Percentiles rank a stretch among this genome's conserved stretches.
phyloP scores from a whole-genome alignment of 2,888 invertebrate species.

The Pyrgus malvae region DNA sequence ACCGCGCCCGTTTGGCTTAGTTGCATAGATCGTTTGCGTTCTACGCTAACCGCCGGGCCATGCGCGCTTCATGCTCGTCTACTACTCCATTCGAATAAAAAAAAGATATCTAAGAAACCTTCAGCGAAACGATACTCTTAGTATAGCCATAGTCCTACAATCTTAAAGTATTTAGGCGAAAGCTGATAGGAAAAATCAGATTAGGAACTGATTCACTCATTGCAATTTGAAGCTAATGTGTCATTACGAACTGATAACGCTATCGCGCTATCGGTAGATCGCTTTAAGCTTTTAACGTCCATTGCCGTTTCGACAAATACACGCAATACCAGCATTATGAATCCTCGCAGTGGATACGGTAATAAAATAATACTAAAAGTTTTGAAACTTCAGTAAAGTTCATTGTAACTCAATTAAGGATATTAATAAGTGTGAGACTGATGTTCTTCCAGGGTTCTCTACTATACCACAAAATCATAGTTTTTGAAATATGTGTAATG shows the following conservation, averaged over 20 bases:
- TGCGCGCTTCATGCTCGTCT: no score
- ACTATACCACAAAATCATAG: no score
- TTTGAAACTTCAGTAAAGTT: no score
- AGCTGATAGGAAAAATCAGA: constrained; percentile 1
- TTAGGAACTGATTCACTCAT: constrained; percentile 11
- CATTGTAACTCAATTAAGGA: no score
- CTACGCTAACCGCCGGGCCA: no score
- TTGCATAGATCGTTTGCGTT: no score
- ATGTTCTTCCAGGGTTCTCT: no score
- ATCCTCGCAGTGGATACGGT: neutral
- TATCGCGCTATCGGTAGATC: constrained; percentile 34
- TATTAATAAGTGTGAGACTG: no score
- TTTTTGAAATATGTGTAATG: no score
- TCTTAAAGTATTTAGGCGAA: neutral
- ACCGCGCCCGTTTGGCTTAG: no score
- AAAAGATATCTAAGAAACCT: neutral
- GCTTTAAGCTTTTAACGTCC: constrained; percentile 38
- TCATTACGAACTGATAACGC: constrained; percentile 34
- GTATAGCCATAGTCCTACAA: no score
- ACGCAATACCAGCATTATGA: constrained; percentile 40
- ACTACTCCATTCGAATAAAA: no score
- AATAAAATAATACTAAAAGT: neutral
- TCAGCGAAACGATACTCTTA: neutral
- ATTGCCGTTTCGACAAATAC: constrained; percentile 28
- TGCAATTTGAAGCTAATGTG: constrained; percentile 29